Conservation (phyloP, 2,797 vertebrate species). For the Antrozous pallidus region DNA sequence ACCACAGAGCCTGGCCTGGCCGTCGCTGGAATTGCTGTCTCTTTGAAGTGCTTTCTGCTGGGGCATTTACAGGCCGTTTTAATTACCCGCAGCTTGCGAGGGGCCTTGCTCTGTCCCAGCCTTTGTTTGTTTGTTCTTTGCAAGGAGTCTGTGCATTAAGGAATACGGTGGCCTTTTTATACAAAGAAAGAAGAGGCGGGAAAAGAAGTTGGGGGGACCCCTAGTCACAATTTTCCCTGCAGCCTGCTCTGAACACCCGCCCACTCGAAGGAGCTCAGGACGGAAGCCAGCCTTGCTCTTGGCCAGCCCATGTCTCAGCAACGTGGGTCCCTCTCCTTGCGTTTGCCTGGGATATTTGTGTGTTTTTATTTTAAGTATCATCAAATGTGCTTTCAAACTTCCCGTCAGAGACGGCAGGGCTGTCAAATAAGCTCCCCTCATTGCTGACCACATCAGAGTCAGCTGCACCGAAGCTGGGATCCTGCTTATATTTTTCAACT, state of each 20-base stretch:
- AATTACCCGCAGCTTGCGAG: slow-evolving; percentile 88
- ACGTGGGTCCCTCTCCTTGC: background rate
- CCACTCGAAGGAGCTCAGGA: fast-evolving
- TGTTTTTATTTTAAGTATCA: slow-evolving; percentile 4
- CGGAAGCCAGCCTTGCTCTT: background rate
- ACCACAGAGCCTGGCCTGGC: slow-evolving; percentile 78
- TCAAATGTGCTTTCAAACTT: slow-evolving; percentile 30
- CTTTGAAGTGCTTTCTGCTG: slow-evolving; percentile 88
- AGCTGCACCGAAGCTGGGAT: background rate
- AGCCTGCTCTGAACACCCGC: background rate
- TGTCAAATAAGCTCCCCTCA: background rate
- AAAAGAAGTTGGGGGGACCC: slow-evolving; percentile 34
- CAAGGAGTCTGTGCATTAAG: slow-evolving; percentile 68
- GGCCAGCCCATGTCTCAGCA: background rate
- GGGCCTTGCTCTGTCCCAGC: slow-evolving; percentile 81
- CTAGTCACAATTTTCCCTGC: fast-evolving
- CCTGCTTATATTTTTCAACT: background rate
- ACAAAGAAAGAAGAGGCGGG: background rate
- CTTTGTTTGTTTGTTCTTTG: slow-evolving; percentile 84
- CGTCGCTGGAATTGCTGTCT: slow-evolving; percentile 80
- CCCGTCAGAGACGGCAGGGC: background rate
- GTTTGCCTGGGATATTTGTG: background rate
- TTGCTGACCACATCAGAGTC: slow-evolving; percentile 13
- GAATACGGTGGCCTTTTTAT: slow-evolving; percentile 40
- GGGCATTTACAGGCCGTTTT: slow-evolving; percentile 88